Conservation (phyloP, 2,888 invertebrate species). For the Blastobasis adustella region DNA sequence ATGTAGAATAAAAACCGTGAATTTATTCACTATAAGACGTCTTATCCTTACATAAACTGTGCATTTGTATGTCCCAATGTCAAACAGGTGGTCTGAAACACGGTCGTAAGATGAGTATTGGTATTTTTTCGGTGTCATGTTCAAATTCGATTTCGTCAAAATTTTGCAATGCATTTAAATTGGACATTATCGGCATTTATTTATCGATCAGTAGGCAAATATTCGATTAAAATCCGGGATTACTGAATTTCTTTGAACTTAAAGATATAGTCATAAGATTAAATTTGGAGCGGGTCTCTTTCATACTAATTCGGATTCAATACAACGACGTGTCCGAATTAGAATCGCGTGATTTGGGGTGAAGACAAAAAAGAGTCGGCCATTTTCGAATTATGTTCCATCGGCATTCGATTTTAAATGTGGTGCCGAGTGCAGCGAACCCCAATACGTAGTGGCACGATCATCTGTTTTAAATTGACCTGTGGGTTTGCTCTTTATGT, state of each 20-base stretch:
- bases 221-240: constrained; percentile 1
- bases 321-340: constrained; percentile 12
- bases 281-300: constrained; percentile 18
- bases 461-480: constrained; percentile 39
- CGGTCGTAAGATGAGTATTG: constrained; percentile 36
- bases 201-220: constrained; percentile 8
- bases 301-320: constrained; percentile 16
- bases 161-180: constrained; percentile 55
- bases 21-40: constrained; percentile 48
- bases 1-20: constrained; percentile 57
- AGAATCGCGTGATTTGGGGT: constrained; percentile 19
- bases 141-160: constrained; percentile 41
- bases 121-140: constrained; percentile 48
- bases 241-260: constrained; percentile 24
- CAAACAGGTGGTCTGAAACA: constrained; percentile 53
- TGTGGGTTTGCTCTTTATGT: constrained; percentile 22
- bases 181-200: constrained; percentile 30
- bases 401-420: constrained; percentile 61
- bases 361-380: constrained; percentile 31
- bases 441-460: constrained; percentile 49
- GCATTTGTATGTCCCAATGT: constrained; percentile 49
- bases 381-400: constrained; percentile 55
- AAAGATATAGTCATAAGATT: constrained; percentile 18
- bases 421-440: constrained; percentile 66
- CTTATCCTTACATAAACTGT: constrained; percentile 52